Percentiles rank a stretch among this genome's conserved stretches.
Evolutionary conservation across 2,797 vertebrate genomes (phyloP).

Genomic region (Aplochiton taeniatus): DNA sequence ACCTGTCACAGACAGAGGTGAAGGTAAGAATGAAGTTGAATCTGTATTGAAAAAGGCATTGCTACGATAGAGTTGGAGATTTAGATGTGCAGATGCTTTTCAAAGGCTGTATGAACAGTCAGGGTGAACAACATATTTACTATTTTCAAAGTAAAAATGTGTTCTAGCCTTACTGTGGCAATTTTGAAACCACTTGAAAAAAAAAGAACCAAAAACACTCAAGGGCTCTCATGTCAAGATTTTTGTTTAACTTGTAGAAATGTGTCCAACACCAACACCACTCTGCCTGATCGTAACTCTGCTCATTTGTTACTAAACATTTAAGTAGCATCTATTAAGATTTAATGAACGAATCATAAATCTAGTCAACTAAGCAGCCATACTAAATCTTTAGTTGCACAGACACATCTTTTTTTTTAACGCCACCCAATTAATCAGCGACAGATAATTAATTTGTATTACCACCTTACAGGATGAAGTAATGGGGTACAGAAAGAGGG

Average conservation of each 20-base stretch:
- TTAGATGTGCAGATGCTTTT: conserved; percentile 21
- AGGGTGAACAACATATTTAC: conserved; percentile 5
- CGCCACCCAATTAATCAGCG: conserved; percentile 69
- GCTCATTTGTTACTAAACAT: conserved; percentile 30
- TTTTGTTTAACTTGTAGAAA: neutral
- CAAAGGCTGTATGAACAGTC: neutral
- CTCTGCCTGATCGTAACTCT: neutral
- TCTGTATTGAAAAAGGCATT: neutral
- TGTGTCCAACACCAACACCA: neutral
- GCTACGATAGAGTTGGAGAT: neutral
- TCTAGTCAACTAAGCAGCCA: conserved; percentile 59
- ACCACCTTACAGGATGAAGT: conserved; percentile 29
- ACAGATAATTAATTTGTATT: conserved; percentile 65
- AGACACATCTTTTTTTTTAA: conserved; percentile 65
- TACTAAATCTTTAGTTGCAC: conserved; percentile 58
- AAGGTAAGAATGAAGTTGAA: neutral
- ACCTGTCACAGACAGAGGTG: conserved; percentile 8
- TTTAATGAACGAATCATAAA: conserved; percentile 69
- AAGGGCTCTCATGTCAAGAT: neutral
- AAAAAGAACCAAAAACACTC: neutral
- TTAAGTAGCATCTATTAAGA: conserved; percentile 62
- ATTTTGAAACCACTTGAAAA: neutral
- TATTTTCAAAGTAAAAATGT: neutral
- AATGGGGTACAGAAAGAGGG: conserved; percentile 38
- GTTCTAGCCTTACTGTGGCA: conserved; percentile 8